These are phyloP conservation scores for Halichondria panicea DNA, from an alignment of 37 sponge, comb jelly and placozoan genomes.

Conservation along the genomic window DNA sequence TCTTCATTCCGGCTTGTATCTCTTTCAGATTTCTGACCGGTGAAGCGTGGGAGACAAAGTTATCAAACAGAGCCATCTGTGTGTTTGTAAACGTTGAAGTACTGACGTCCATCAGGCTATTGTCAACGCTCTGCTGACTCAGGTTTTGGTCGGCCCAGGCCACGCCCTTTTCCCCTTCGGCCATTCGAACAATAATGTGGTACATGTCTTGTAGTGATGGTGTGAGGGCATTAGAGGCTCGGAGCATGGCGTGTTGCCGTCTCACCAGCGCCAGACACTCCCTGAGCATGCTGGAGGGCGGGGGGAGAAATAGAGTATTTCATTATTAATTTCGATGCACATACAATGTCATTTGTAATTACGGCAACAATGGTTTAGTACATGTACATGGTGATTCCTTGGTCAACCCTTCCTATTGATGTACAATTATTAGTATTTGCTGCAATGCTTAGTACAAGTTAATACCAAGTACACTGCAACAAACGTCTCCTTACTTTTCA, in stretches of 20 bases:
- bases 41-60: slow-evolving; percentile 18
- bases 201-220: slow-evolving; percentile 22
- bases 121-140: not conserved
- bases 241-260: slow-evolving; percentile 48
- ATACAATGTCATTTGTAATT: too few species aligned
- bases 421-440: not conserved
- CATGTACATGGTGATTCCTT: not conserved
- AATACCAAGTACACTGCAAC: too few species aligned
- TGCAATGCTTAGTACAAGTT: too few species aligned
- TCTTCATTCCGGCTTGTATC: too few species aligned
- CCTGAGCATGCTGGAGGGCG: slow-evolving; percentile 28
- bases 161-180: slow-evolving; percentile 75
- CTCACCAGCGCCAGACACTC: slow-evolving; percentile 40
- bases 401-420: not conserved
- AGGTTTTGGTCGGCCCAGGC: slow-evolving; percentile 71
- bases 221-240: slow-evolving; percentile 3
- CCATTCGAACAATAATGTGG: slow-evolving; percentile 26
- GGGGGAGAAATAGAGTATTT: not conserved
- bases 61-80: slow-evolving; percentile 50
- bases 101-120: slow-evolving; percentile 18
- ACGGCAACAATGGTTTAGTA: too few species aligned
- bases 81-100: slow-evolving; percentile 9
- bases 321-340: too few species aligned
- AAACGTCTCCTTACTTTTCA: slow-evolving; percentile 59
- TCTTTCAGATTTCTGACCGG: slow-evolving; percentile 9